Percentiles rank a stretch among this genome's conserved stretches.
phyloP scores from a whole-genome alignment of 2,113 vertebrate species.

The Daphoenositta chrysoptera region DNA sequence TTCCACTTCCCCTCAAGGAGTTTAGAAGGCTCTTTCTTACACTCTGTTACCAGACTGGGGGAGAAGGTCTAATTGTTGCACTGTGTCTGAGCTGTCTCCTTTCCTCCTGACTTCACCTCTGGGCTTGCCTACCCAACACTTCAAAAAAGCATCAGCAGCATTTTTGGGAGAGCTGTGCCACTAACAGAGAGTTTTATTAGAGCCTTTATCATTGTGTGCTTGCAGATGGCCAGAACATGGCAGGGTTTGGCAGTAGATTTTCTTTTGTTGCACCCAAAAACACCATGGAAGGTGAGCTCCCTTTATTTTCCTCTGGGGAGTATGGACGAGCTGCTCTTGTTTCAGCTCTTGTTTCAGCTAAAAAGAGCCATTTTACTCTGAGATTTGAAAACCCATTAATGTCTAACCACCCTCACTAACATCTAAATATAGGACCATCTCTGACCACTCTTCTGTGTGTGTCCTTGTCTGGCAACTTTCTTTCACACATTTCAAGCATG shows the following conservation, averaged over 20 bases:
- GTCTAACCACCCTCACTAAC: background rate
- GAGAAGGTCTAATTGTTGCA: background rate
- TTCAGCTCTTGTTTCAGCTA: background rate
- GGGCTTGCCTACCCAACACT: background rate
- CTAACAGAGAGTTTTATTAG: background rate
- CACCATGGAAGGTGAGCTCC: background rate
- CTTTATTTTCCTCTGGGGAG: background rate
- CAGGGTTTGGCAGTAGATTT: background rate
- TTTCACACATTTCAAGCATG: background rate
- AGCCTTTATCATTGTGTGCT: background rate
- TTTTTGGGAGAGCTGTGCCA: background rate
- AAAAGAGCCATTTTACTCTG: background rate
- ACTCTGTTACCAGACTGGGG: fast-evolving
- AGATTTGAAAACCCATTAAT: background rate
- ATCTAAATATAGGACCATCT: background rate
- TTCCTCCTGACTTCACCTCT: background rate
- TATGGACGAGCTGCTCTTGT: background rate
- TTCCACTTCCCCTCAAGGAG: background rate
- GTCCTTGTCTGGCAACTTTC: background rate
- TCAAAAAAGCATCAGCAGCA: background rate
- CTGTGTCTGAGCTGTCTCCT: background rate
- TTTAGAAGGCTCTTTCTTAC: background rate
- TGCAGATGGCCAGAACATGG: background rate
- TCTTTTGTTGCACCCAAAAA: background rate
- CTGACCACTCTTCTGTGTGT: background rate